Evolutionary conservation across 2,797 vertebrate genomes (phyloP).

Genomic region (Astyanax mexicanus): DNA sequence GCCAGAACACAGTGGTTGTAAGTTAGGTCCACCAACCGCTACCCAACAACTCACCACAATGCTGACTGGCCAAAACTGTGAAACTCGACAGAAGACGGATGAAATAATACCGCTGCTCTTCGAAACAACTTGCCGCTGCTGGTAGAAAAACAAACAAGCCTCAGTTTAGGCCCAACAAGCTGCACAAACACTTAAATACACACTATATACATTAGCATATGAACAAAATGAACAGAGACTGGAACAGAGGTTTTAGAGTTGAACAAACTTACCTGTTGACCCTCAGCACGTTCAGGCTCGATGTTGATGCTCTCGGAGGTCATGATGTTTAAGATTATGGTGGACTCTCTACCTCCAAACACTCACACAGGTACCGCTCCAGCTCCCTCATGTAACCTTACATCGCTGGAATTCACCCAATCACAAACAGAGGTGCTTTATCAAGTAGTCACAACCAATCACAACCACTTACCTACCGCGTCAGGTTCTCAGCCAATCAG

Average conservation of each 20-base stretch:
- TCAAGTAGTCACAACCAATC: not conserved
- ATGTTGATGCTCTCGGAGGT: slow-evolving; percentile 39
- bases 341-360: not conserved
- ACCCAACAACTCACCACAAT: slow-evolving; percentile 75
- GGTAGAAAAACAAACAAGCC: not conserved
- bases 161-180: not conserved
- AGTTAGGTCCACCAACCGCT: no score
- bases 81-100: slow-evolving; percentile 67
- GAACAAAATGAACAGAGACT: no score
- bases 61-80: slow-evolving; percentile 74
- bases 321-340: slow-evolving; percentile 67
- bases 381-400: slow-evolving; percentile 57
- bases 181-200: no score
- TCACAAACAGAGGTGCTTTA: slow-evolving; percentile 36
- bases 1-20: no score
- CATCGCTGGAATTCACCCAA: slow-evolving; percentile 53
- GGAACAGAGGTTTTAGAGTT: no score
- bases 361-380: rapidly evolving
- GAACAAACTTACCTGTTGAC: slow-evolving; percentile 61
- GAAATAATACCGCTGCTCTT: slow-evolving; percentile 60
- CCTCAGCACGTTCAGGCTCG: slow-evolving; percentile 38
- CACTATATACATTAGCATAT: no score
- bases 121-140: slow-evolving; percentile 63
- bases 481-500: slow-evolving; percentile 43
- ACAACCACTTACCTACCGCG: not conserved